Percentiles rank a stretch among this genome's conserved stretches.
These are phyloP conservation scores for Enchytraeus crypticus DNA, from an alignment of 2,888 invertebrate genomes.

Conservation along the genomic window DNA sequence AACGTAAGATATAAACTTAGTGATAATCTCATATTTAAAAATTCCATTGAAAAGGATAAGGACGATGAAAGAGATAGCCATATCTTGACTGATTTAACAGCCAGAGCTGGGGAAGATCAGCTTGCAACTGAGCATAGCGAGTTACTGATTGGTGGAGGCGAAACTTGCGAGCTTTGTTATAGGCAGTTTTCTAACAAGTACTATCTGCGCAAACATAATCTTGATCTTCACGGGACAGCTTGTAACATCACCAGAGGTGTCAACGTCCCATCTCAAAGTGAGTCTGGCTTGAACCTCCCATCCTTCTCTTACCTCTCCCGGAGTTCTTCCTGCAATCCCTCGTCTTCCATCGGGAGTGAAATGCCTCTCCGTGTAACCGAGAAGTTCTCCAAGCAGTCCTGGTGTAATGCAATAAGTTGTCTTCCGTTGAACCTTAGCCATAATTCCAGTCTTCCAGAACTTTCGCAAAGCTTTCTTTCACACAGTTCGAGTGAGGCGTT, in stretches of 20 bases:
- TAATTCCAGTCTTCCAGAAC: no score
- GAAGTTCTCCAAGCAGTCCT: no score
- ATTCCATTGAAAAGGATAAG: background rate
- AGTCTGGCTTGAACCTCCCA: background rate
- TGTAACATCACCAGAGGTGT: constrained; percentile 1
- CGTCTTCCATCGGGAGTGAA: no score
- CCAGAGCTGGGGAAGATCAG: background rate
- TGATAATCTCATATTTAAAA: background rate
- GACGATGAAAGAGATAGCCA: background rate
- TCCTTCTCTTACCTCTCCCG: no score
- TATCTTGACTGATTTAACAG: background rate
- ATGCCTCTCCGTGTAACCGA: no score
- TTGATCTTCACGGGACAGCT: constrained; percentile 48
- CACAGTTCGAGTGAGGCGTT: no score
- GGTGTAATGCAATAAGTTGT: no score
- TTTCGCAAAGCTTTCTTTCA: no score
- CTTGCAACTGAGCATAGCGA: background rate
- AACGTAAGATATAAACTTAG: no score
- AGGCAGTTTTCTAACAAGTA: constrained; percentile 52
- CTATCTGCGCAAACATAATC: constrained; percentile 50
- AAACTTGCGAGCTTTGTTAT: constrained; percentile 49
- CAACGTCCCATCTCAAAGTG: background rate
- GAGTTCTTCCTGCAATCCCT: no score
- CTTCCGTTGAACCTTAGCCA: no score
- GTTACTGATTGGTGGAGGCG: constrained; percentile 39